Conservation (phyloP, 1,140 invertebrate genomes). For the Physella acuta region DNA sequence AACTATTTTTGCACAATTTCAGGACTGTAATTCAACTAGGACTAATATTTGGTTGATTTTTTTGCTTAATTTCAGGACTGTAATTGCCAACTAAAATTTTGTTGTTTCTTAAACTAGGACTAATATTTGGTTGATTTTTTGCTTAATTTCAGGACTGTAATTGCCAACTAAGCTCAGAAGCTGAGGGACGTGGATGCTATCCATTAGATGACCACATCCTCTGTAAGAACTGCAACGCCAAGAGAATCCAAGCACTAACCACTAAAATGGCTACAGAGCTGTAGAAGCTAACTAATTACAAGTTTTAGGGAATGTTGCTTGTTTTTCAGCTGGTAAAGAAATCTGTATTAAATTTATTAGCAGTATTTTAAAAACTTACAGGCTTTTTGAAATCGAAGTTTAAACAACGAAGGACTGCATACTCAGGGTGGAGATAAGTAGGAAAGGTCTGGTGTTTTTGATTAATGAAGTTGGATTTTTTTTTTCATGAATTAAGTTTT, state of each 20-base stretch:
- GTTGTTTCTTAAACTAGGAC: neutral
- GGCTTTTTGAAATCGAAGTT: no score
- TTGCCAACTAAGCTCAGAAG: constrained; percentile 86
- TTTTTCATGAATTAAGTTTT: no score
- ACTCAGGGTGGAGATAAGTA: no score
- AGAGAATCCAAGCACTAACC: constrained; percentile 72
- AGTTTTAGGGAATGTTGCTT: no score
- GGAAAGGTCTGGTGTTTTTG: no score
- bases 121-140: neutral
- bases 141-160: constrained; percentile 94
- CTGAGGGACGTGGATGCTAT: constrained; percentile 89
- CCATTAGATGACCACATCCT: constrained; percentile 95
- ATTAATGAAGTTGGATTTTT: no score
- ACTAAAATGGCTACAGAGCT: constrained; percentile 56
- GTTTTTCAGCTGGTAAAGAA: no score
- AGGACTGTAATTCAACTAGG: neutral
- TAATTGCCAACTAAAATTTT: constrained; percentile 77
- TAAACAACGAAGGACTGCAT: no score
- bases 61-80: no score
- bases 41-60: neutral
- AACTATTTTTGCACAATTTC: neutral
- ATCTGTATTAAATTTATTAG: no score
- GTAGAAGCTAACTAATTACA: no score
- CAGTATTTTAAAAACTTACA: no score
- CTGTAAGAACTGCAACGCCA: constrained; percentile 95